Evolutionary conservation across 2,888 invertebrate species (phyloP), one percentile per base, ranked within the genome.

Genomic region (Tethea ocularis): DNA sequence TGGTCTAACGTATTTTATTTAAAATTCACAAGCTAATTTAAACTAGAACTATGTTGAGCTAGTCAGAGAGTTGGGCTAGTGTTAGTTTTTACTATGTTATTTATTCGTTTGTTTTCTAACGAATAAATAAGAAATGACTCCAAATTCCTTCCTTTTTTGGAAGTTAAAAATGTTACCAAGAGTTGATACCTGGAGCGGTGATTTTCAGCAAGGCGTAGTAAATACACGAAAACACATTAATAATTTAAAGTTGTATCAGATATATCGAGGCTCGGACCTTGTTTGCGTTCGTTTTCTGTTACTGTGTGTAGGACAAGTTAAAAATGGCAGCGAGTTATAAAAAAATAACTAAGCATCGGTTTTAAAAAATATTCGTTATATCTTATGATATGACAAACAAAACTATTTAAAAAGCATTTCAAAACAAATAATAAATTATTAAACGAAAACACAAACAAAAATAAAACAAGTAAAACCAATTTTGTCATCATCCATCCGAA

Each of bases 191-290:
- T 20, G 20, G 46, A 20, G 46, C 17, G 41, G 17, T 73, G 64
- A 66, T 60, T 64, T 68, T 58, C 53, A 17, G 60, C 56, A 57
- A 59, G 60, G n/a, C 61, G 58, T 61, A 73, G 69, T 66, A 77
- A 78, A 78, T 75, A 82, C 75, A 69, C 63, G 75, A 76, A 77
- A 78, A 75, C 78, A 77, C 75, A 78, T 85, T 85, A 84, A 85
- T 84, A 79, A 83, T 86, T 86, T 83, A 80, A 80, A 78, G 77
- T 76, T 81, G 72, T 81, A 77, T 77, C 76, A 75, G 75, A 78
- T 75, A 78, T 78, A 82, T 80, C 68, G 80, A 66, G 63, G 56
- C 68, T 70, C 64, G 72, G 77, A 76, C 76, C 72, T 70, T 61
- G 67, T 59, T 68, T 60, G 63, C 62, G 69, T 70, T 69, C 63